These are phyloP conservation scores for Diorhabda sublineata DNA, from an alignment of 1,140 invertebrate genomes.

Conservation along the genomic window DNA sequence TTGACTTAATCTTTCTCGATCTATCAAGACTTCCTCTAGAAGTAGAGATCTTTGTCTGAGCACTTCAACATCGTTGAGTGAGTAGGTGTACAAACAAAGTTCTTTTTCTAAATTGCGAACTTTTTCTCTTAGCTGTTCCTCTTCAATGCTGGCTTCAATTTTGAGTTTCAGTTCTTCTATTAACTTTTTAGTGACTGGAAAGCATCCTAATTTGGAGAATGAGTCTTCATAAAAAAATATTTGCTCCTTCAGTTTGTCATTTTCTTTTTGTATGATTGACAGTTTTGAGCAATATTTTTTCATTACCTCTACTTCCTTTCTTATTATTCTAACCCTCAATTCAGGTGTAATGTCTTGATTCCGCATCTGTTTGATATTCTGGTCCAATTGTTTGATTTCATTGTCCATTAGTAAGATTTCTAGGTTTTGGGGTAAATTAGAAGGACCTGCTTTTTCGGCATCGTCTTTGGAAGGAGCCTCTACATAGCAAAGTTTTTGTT, in stretches of 20 bases:
- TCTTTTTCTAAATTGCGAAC: conserved; percentile 33
- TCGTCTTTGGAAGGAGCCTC: neutral
- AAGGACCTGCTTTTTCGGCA: too few relatives aligned
- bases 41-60: conserved; percentile 28
- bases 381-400: conserved; percentile 32
- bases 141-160: conserved; percentile 28
- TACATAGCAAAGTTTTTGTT: neutral
- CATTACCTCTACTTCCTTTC: conserved; percentile 35
- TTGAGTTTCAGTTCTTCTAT: conserved; percentile 22
- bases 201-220: neutral
- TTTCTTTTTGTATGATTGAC: conserved; percentile 35
- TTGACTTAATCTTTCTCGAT: conserved; percentile 26
- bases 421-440: neutral
- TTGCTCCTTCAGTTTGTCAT: conserved; percentile 27
- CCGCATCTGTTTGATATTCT: conserved; percentile 33
- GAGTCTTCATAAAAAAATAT: conserved; percentile 14
- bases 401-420: conserved; percentile 19
- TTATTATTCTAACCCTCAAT: conserved; percentile 31
- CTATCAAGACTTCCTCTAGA: conserved; percentile 28
- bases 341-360: conserved; percentile 21
- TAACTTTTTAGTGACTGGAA: neutral
- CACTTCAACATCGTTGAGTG: conserved; percentile 32
- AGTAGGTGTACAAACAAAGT: conserved; percentile 26
- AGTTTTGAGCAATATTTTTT: conserved; percentile 37
- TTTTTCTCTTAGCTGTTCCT: conserved; percentile 27